Evolutionary conservation across 2,888 invertebrate genomes (phyloP), one percentile per base, ranked within the genome.

Genomic region (Nomada lathburiana): DNA sequence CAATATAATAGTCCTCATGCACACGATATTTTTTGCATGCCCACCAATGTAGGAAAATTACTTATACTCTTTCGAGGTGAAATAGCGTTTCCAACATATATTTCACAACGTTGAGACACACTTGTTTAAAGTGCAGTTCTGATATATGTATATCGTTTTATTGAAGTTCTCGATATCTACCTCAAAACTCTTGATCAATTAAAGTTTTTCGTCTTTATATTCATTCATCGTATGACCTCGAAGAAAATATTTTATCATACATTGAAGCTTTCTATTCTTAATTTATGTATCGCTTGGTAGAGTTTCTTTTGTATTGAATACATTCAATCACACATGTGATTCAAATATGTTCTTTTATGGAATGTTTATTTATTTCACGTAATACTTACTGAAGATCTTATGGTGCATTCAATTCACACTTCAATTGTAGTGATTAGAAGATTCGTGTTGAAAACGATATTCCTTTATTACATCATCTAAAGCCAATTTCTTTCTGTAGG

Each of bases 401-500:
- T 62, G 82, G 53, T 67, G 70, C 57, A 65, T 76, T 59, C 62
- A 77, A 74, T 74, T 18, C 53, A 26, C 64, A 81, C n/a, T 62
- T 64, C 65, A 65, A 23, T 62, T 64, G 36, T 78, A 75, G 62
- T 74, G 26, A 36, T 59, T 83, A 75, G 71, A 69, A 75, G 83
- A 71, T 68, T 71, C 62, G 57, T 64, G 67, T 83, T 50, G 9
- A 55, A 69, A 63, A 20, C 7, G 13, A 47, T 20, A 13, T 13
- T 53, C 10, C 23, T 47, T 71, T 62, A 60, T 55, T 53, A 52
- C 57, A 23, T 26, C 67, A 20, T 83, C 76, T 88, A 88, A 84
- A 88, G 65, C 69, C 47, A 70, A 76, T 89, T 89, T 88, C 68
- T 93, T 93, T 90, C 93, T 93, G 44, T 94, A 97, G 98, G 98